Percentiles rank a stretch among this genome's conserved stretches.
These are phyloP conservation scores for Galemys pyrenaicus DNA, from an alignment of 2,113 vertebrate genomes.

Conservation along the genomic window DNA sequence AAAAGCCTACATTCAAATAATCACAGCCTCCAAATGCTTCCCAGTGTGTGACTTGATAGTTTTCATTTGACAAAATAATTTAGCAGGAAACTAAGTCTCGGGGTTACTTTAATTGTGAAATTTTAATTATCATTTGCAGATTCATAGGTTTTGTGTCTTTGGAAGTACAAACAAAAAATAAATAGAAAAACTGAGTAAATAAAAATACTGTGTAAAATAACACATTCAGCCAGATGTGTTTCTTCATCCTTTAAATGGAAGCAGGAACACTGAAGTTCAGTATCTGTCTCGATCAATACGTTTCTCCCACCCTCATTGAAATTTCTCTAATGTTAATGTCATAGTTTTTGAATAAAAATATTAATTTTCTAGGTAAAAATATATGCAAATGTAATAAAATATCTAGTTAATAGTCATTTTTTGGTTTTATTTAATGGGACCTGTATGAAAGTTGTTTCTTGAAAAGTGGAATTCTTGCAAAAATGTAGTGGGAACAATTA, in stretches of 20 bases:
- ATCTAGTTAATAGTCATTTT: not conserved
- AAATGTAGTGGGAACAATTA: not conserved
- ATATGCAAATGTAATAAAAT: not conserved
- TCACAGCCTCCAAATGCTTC: not conserved
- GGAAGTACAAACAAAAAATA: not conserved
- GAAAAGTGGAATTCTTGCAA: not conserved
- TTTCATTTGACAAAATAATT: constrained; percentile 51
- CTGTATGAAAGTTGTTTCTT: not conserved
- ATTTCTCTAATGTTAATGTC: not conserved
- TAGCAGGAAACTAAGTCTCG: constrained; percentile 1
- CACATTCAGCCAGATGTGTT: not conserved
- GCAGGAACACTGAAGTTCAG: not conserved
- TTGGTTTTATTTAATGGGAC: not conserved
- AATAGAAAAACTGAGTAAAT: not conserved
- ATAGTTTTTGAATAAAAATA: not conserved
- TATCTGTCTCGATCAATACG: not conserved
- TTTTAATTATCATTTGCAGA: not conserved
- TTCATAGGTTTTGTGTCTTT: not conserved
- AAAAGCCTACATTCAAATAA: not conserved
- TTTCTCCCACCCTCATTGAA: not conserved
- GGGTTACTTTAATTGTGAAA: constrained; percentile 33
- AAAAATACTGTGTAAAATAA: not conserved
- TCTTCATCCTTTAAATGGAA: not conserved
- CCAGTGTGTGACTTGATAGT: not conserved
- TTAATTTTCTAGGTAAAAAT: constrained; percentile 30